A percentile compares a stretch with the other conserved stretches of the same genome.
These are phyloP conservation scores for Schizothorax lantsangensis DNA, from an alignment of 2,797 vertebrate genomes.

Conservation along the genomic window DNA sequence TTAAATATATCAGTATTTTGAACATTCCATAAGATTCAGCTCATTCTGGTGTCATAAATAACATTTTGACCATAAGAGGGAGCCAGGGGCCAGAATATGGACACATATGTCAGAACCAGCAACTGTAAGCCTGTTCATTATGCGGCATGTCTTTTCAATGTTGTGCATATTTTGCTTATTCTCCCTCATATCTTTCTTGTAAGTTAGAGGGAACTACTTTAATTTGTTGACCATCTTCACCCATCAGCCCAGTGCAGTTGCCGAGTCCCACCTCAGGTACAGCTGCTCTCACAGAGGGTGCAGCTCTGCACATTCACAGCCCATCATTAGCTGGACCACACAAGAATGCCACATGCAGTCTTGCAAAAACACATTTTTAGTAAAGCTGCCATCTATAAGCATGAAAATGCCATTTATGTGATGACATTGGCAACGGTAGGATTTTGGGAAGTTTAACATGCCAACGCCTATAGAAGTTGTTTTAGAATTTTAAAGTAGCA, in stretches of 20 bases:
- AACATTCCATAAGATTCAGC: not conserved
- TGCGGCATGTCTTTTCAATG: not conserved
- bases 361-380: conserved; percentile 50
- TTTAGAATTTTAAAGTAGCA: conserved; percentile 14
- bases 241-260: conserved; percentile 4
- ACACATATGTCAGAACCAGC: not conserved
- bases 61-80: conserved; percentile 57
- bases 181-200: not conserved
- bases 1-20: not conserved
- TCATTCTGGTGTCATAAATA: not conserved
- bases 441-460: not conserved
- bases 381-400: not conserved
- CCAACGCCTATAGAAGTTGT: not conserved
- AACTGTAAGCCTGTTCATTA: not conserved
- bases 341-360: conserved; percentile 40
- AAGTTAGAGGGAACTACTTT: not conserved
- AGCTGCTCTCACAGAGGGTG: conserved; percentile 64
- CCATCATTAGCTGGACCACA: conserved; percentile 42
- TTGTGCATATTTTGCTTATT: not conserved
- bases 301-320: conserved; percentile 46
- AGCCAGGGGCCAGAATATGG: conserved; percentile 53
- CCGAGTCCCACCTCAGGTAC: conserved; percentile 64
- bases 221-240: conserved; percentile 41
- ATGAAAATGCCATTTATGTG: not conserved
- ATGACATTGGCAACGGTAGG: not conserved